Percentiles rank a stretch among this genome's conserved stretches.
Conservation (phyloP, 2,888 invertebrate genomes). For the Oxyteleia sp. region DNA sequence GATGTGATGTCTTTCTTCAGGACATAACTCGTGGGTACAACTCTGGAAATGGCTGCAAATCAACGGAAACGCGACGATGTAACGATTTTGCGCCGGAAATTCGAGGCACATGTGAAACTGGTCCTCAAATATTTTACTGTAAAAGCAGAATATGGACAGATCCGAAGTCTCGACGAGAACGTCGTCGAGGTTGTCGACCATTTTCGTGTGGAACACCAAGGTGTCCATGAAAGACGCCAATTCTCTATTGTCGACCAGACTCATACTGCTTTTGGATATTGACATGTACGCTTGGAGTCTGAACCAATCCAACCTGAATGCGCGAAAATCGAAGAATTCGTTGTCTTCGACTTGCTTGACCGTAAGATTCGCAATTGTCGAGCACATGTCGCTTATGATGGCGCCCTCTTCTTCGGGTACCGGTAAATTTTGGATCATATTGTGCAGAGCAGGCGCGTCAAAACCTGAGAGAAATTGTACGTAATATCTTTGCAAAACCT, state of each 20-base stretch:
- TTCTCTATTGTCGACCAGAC: constrained; percentile 94
- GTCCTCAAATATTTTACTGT: constrained; percentile 98
- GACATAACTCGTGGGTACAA: constrained; percentile 99
- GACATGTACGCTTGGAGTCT: constrained; percentile 98
- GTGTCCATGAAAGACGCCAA: constrained; percentile 97
- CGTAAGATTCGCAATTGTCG: constrained; percentile 94
- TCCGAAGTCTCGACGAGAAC: constrained; percentile 99
- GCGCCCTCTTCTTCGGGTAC: constrained; percentile 98
- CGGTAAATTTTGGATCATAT: constrained; percentile 93
- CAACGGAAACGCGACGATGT: constrained; percentile 98
- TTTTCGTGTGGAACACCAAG: constrained; percentile 98
- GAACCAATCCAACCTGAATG: constrained; percentile 98
- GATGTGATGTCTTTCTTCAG: constrained; percentile 99
- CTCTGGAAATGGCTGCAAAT: constrained; percentile 99
- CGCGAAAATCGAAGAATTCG: constrained; percentile 98
- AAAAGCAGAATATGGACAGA: constrained; percentile 98
- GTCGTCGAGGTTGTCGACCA: constrained; percentile 99
- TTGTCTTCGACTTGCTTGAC: constrained; percentile 99
- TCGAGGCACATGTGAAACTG: constrained; percentile 99
- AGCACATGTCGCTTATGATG: constrained; percentile 97
- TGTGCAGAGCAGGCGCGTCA: constrained; percentile 97
- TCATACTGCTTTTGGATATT: constrained; percentile 93
- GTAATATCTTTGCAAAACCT: constrained; percentile 99
- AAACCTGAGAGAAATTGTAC: constrained; percentile 98
- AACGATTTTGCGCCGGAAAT: constrained; percentile 99